Percentiles rank a stretch among this genome's conserved stretches.
Evolutionary conservation across 2,888 invertebrate species (phyloP).

Genomic region (Augochlorella aurata): DNA sequence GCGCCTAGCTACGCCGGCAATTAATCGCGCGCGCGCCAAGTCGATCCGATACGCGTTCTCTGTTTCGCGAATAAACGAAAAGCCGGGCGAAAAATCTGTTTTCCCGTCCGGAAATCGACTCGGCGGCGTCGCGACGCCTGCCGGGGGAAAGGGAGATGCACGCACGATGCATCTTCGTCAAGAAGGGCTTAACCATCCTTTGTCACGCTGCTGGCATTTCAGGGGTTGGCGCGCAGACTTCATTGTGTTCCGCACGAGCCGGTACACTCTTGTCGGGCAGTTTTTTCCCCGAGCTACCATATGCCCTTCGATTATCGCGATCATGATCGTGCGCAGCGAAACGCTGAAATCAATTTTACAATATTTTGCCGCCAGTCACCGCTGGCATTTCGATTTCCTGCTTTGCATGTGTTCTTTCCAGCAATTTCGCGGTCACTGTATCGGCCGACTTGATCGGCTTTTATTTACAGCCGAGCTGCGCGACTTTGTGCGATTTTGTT

Average conservation of each 20-base stretch:
- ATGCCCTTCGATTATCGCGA: conserved; percentile 42
- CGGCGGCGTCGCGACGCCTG: conserved; percentile 53
- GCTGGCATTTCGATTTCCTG: conserved; percentile 19
- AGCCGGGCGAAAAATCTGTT: not conserved
- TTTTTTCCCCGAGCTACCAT: conserved; percentile 51
- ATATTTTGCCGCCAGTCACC: conserved; percentile 18
- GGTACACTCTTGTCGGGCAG: conserved; percentile 67
- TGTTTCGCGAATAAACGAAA: not conserved
- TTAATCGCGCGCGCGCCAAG: conserved; percentile 50
- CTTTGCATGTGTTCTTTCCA: not conserved
- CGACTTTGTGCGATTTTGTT: no score
- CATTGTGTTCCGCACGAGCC: conserved; percentile 75
- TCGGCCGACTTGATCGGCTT: not conserved
- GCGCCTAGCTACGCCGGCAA: conserved; percentile 28
- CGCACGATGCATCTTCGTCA: conserved; percentile 73
- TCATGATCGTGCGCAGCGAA: conserved; percentile 34
- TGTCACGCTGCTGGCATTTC: conserved; percentile 73
- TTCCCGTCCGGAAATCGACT: conserved; percentile 7
- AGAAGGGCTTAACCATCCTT: conserved; percentile 77
- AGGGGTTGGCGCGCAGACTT: conserved; percentile 76
- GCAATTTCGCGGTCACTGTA: not conserved
- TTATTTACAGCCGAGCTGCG: no score
- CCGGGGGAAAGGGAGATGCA: conserved; percentile 45
- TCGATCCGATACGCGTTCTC: not conserved
- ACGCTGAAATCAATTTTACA: not conserved